Conservation (phyloP, 2,797 vertebrate genomes). For the Delichon dasypus region DNA sequence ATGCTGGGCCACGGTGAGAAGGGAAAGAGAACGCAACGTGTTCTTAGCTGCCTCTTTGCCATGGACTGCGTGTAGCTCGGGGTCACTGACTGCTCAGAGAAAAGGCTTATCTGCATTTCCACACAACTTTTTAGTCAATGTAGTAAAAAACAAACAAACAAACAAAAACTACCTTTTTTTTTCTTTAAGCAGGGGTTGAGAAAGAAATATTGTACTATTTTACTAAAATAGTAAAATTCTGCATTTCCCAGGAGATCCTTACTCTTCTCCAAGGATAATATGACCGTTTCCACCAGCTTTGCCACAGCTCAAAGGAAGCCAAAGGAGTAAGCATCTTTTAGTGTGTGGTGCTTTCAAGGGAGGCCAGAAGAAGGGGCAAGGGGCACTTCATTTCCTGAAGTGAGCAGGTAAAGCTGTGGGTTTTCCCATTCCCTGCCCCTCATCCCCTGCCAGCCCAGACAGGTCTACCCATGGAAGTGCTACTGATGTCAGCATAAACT, state of each 20-base stretch:
- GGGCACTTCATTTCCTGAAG: neutral
- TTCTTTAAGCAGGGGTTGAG: neutral
- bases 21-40: neutral
- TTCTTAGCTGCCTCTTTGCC: neutral
- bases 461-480: neutral
- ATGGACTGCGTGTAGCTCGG: accelerated
- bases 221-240: neutral
- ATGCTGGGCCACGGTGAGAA: neutral
- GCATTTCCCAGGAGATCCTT: neutral
- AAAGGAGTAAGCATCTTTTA: neutral
- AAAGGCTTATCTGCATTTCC: neutral
- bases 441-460: neutral
- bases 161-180: too few relatives aligned
- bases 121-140: neutral
- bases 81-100: neutral
- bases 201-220: neutral
- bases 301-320: neutral
- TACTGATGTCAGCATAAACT: neutral
- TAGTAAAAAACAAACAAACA: neutral
- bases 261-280: neutral
- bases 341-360: neutral
- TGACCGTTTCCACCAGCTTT: neutral
- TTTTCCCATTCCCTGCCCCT: neutral
- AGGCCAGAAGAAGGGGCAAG: neutral
- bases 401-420: neutral